Conservation (phyloP, 2,888 invertebrate species). For the Beris morrisii region DNA sequence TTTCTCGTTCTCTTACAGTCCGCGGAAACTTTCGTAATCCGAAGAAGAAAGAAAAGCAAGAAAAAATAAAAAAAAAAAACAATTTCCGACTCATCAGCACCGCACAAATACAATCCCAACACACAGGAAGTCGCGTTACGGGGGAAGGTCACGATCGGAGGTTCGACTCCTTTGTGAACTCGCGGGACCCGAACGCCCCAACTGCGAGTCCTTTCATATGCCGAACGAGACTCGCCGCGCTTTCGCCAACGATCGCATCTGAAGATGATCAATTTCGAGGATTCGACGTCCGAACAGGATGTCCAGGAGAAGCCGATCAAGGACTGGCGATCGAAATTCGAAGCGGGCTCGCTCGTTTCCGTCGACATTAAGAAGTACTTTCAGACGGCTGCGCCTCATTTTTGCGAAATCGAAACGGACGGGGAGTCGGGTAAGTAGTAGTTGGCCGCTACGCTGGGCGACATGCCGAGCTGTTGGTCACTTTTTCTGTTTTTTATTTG, state of each 20-base stretch:
- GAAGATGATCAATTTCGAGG: slow-evolving; percentile 38
- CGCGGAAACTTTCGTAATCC: background rate
- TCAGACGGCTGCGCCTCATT: slow-evolving; percentile 51
- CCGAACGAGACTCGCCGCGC: background rate
- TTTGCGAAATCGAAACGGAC: slow-evolving; percentile 51
- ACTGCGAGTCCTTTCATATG: slow-evolving; percentile 11
- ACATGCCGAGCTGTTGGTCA: too few relatives aligned
- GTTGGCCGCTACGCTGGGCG: background rate
- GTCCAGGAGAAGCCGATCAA: slow-evolving; percentile 46
- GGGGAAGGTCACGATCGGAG: too few relatives aligned
- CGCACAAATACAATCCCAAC: too few relatives aligned
- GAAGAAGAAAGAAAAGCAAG: background rate
- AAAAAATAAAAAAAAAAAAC: too few relatives aligned
- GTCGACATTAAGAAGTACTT: slow-evolving; percentile 52
- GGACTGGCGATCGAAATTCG: slow-evolving; percentile 55
- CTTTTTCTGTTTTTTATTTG: too few relatives aligned
- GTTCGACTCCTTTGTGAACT: too few relatives aligned
- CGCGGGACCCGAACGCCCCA: slow-evolving; percentile 8
- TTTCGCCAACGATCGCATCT: background rate
- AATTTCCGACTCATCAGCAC: background rate
- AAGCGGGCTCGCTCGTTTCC: slow-evolving; percentile 50
- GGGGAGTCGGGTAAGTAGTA: slow-evolving; percentile 51
- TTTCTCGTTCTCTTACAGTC: slow-evolving; percentile 6
- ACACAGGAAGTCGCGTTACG: too few relatives aligned
- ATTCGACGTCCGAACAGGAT: slow-evolving; percentile 29